Evolutionary conservation across 2,797 vertebrate genomes (phyloP), one percentile per base, ranked within the genome.

Genomic region (Lepilemur septentrionalis): DNA sequence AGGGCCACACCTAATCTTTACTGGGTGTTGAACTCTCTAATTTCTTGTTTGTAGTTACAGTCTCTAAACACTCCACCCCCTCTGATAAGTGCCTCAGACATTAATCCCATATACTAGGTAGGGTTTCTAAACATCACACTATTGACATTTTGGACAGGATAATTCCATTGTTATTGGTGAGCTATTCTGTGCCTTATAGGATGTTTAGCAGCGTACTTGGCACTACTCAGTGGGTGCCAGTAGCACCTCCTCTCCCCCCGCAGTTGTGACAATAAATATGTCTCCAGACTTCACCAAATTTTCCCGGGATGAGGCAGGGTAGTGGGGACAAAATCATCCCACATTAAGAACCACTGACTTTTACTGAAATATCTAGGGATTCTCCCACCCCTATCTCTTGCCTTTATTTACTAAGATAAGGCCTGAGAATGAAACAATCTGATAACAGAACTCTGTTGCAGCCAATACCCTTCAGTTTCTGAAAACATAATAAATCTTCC

Each of bases 1-100:
- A 38, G 67, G 10, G 41, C 61, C 50, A 18, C 20, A 30, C 22
- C 72, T 70, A 1, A 23, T 72, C 82, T 72, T 72, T 20, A 38
- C 79, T 48, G 30, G 69, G 41, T 0, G 7, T 95, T 75, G n/a
- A 35, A 50, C 67, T 67, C 46, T 63, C 50, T 83, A 78, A 46
- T 35, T 90, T 57, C 84, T 23, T 94, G 82, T 97, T 97, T 91
- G 67, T 94, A 65, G 95, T 97, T 94, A 78, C 70, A 11, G 11
- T 89, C 43, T 73, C 73, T 84, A 89, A 81, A 50, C 28, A 69
- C 79, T 38, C 72, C 61, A 57, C 63, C 48, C 20, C 1, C 20
- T 70, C 38, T 69, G 59, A 46, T 63, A 48, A 50, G 70, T 35
- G 20, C 65, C 73, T 55, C 78, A 55, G 90, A 78, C 38, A 46